phyloP scores from a whole-genome alignment of 2,113 vertebrate genomes.

The Octodon degus region DNA sequence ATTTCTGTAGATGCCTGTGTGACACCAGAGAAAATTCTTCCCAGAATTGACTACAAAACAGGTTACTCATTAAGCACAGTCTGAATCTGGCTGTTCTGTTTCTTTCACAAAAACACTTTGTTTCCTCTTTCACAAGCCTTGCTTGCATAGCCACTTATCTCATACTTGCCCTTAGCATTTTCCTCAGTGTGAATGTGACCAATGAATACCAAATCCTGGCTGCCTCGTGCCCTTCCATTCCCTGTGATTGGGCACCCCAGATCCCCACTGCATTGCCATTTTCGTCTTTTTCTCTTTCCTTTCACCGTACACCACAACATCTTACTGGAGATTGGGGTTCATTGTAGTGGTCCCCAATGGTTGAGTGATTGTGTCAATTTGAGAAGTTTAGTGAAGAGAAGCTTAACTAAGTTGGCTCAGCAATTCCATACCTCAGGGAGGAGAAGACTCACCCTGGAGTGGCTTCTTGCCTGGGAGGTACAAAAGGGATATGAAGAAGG shows the following conservation, averaged over 20 bases:
- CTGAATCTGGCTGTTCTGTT: background rate
- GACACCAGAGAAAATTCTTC: background rate
- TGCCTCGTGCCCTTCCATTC: background rate
- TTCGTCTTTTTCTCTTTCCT: background rate
- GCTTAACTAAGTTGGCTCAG: background rate
- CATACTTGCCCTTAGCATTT: no score
- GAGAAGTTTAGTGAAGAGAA: background rate
- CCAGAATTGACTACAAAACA: background rate
- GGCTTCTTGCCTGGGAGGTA: no score
- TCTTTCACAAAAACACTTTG: background rate
- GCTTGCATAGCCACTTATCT: no score
- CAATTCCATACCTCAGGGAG: background rate
- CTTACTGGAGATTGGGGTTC: background rate
- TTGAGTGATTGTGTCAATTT: background rate
- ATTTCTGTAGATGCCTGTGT: background rate
- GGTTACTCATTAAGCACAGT: background rate
- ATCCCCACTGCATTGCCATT: background rate
- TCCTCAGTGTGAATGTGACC: no score
- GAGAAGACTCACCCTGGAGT: no score
- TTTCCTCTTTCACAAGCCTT: background rate
- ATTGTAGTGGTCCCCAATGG: background rate
- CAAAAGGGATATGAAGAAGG: background rate
- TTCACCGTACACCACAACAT: background rate
- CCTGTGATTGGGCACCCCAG: background rate
- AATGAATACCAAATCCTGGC: no score